Evolutionary conservation across 2,888 invertebrate genomes (phyloP).

Genomic region (Incurvaria masculella): DNA sequence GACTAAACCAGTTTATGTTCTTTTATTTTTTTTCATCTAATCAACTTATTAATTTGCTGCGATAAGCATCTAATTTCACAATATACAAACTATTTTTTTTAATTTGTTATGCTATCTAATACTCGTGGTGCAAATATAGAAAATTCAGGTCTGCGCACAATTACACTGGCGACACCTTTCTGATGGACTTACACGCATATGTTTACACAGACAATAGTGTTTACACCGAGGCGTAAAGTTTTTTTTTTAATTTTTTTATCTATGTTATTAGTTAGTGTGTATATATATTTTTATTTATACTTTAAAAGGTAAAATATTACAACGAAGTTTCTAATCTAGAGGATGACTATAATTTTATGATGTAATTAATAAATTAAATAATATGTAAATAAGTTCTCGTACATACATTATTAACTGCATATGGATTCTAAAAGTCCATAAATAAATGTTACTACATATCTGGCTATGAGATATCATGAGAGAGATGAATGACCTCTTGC

Average conservation of each 20-base stretch:
- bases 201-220: not conserved
- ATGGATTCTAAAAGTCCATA: not conserved
- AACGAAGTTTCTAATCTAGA: slow-evolving; percentile 33
- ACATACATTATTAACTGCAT: not conserved
- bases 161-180: not conserved
- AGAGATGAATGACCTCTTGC: not conserved
- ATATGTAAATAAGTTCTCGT: not conserved
- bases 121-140: slow-evolving; percentile 44
- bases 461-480: not conserved
- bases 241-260: slow-evolving; percentile 39
- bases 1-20: no score
- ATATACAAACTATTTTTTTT: slow-evolving; percentile 26
- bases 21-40: no score
- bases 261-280: slow-evolving; percentile 37
- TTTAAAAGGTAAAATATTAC: slow-evolving; percentile 36
- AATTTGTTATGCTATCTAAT: slow-evolving; percentile 35
- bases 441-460: not conserved
- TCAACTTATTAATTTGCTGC: no score
- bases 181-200: not conserved
- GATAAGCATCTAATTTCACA: no score
- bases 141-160: slow-evolving; percentile 16
- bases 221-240: slow-evolving; percentile 42
- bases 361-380: slow-evolving; percentile 26
- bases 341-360: slow-evolving; percentile 47
- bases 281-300: slow-evolving; percentile 55